These are phyloP conservation scores for Phoeniculus purpureus DNA, from an alignment of 2,797 vertebrate species.

Conservation along the genomic window DNA sequence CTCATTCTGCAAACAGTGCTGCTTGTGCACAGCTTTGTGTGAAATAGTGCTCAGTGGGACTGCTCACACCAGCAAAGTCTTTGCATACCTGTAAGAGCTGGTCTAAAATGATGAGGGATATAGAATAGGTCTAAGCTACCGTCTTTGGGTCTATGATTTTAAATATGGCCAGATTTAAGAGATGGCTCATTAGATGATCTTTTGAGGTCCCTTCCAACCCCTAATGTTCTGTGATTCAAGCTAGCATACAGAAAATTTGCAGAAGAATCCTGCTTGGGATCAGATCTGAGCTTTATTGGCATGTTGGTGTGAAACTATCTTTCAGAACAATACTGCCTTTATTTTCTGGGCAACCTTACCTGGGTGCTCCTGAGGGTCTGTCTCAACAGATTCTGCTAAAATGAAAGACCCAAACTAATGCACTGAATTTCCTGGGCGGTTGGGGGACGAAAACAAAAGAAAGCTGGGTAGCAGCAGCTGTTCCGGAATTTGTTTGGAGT, in stretches of 20 bases:
- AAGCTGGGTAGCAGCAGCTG: not conserved
- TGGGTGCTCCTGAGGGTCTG: not conserved
- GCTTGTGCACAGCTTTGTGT: not conserved
- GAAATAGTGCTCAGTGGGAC: not conserved
- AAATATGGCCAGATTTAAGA: not conserved
- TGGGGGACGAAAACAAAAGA: not conserved
- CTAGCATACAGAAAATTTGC: not conserved
- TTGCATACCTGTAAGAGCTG: not conserved
- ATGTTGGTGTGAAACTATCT: slow-evolving; percentile 27
- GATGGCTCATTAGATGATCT: not conserved
- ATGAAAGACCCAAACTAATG: not conserved
- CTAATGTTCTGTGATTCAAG: not conserved
- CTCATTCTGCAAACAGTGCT: not conserved
- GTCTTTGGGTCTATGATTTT: not conserved
- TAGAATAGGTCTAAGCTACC: not conserved
- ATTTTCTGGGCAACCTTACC: not conserved
- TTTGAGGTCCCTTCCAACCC: too few relatives aligned
- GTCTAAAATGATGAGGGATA: not conserved
- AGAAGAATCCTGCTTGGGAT: not conserved
- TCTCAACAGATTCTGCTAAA: not conserved
- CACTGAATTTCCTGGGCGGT: not conserved
- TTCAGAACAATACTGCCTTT: not conserved
- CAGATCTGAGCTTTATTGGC: not conserved
- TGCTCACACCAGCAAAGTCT: not conserved
- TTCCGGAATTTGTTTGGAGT: not conserved